Evolutionary conservation across 2,888 invertebrate species (phyloP).

Genomic region (Tipula vernalis): DNA sequence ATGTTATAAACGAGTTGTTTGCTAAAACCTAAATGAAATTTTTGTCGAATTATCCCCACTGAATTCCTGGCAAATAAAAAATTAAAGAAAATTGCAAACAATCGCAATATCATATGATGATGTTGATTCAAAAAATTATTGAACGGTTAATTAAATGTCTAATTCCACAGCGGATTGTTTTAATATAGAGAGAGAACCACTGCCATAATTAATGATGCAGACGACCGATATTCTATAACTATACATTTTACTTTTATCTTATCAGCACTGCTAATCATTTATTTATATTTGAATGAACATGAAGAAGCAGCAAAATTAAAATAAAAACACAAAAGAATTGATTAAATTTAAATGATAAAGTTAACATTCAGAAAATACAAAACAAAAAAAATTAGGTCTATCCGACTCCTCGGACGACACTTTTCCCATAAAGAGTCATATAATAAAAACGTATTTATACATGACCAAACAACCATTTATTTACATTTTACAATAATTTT

Average conservation of each 20-base stretch:
- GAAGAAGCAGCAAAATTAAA: background rate
- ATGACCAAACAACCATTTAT: too few relatives aligned
- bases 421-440: too few relatives aligned
- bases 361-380: background rate
- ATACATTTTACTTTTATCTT: background rate
- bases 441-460: too few relatives aligned
- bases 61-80: background rate
- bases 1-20: too few relatives aligned
- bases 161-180: background rate
- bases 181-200: background rate
- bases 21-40: background rate
- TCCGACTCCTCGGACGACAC: too few relatives aligned
- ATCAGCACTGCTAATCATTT: background rate
- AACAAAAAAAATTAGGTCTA: background rate
- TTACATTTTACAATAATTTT: too few relatives aligned
- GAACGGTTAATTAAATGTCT: background rate
- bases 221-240: background rate
- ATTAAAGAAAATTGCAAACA: background rate
- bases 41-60: background rate
- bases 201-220: background rate
- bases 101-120: background rate
- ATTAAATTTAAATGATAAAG: background rate
- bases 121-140: background rate
- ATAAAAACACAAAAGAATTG: background rate
- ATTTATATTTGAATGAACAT: background rate